Evolutionary conservation across 2,797 vertebrate genomes (phyloP).

Genomic region (Borostomias antarcticus): DNA sequence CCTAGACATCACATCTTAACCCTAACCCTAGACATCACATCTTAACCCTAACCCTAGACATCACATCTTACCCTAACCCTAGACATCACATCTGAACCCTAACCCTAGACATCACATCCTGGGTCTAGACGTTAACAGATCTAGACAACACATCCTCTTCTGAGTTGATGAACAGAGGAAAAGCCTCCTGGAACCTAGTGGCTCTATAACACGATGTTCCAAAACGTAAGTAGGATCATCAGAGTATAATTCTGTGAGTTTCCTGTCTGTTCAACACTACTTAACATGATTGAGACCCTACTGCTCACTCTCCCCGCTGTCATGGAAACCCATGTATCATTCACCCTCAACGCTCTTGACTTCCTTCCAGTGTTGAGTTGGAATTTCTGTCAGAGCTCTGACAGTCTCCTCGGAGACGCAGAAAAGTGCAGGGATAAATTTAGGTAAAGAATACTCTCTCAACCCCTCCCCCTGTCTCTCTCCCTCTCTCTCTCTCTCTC

Average conservation of each 20-base stretch:
- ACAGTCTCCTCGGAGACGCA: slow-evolving; percentile 38
- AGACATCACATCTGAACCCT: too few species aligned
- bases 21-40: too few species aligned
- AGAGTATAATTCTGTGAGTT: background rate
- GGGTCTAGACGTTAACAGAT: too few species aligned
- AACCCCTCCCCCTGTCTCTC: background rate
- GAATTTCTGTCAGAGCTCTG: slow-evolving; percentile 40
- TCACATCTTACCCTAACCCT: too few species aligned
- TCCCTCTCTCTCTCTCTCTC: background rate
- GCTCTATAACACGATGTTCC: background rate
- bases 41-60: too few species aligned
- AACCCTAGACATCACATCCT: too few species aligned
- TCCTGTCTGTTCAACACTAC: background rate
- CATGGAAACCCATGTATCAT: background rate
- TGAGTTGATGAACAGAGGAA: too few species aligned
- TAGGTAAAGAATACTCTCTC: slow-evolving; percentile 36
- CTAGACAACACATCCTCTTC: too few species aligned
- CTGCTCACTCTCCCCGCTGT: background rate
- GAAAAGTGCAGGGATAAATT: slow-evolving; percentile 36
- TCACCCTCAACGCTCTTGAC: background rate
- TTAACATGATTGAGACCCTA: background rate
- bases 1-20: too few species aligned
- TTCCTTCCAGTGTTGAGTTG: slow-evolving; percentile 8
- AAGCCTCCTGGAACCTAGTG: background rate
- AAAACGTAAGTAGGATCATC: background rate